Evolutionary conservation across 2,797 vertebrate genomes (phyloP).

Genomic region (Selene dorsalis): DNA sequence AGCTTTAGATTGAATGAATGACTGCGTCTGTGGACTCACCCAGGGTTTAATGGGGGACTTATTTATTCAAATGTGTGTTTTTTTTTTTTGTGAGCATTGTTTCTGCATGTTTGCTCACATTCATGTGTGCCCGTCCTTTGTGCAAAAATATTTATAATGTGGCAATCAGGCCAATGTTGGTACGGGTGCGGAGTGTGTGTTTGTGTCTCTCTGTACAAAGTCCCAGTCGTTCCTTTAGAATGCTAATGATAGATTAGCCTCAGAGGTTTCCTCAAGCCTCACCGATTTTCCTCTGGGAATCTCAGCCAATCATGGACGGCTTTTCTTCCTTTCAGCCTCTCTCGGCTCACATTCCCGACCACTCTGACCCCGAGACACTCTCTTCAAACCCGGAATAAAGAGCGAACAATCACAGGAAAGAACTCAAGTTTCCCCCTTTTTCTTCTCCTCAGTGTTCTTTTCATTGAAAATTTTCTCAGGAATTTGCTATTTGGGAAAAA

Average conservation of each 20-base stretch:
- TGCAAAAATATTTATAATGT: constrained; percentile 28
- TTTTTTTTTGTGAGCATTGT: not conserved
- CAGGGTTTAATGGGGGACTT: not conserved
- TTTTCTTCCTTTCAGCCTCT: constrained; percentile 63
- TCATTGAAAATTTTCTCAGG: constrained; percentile 50
- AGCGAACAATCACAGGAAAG: constrained; percentile 59
- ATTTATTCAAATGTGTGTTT: constrained; percentile 7
- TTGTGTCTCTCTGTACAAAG: constrained; percentile 27
- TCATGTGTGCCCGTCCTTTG: not conserved
- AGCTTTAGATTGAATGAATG: not conserved
- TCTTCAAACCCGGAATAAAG: constrained; percentile 67
- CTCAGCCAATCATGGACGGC: constrained; percentile 55
- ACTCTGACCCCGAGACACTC: constrained; percentile 61
- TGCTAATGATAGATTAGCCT: constrained; percentile 79
- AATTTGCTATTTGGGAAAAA: constrained; percentile 57
- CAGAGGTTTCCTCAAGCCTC: constrained; percentile 64
- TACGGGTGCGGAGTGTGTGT: constrained; percentile 17
- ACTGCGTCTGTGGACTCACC: not conserved
- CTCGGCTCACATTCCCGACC: constrained; percentile 53
- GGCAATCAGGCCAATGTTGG: constrained; percentile 31
- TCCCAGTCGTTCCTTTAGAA: constrained; percentile 59
- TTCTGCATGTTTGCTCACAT: not conserved
- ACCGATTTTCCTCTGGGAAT: constrained; percentile 57
- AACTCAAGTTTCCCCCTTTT: constrained; percentile 35
- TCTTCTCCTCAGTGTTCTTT: constrained; percentile 38